A percentile compares a stretch with the other conserved stretches of the same genome.
phyloP scores from a whole-genome alignment of 2,888 invertebrate genomes.

The Eubasilissa splendida region DNA sequence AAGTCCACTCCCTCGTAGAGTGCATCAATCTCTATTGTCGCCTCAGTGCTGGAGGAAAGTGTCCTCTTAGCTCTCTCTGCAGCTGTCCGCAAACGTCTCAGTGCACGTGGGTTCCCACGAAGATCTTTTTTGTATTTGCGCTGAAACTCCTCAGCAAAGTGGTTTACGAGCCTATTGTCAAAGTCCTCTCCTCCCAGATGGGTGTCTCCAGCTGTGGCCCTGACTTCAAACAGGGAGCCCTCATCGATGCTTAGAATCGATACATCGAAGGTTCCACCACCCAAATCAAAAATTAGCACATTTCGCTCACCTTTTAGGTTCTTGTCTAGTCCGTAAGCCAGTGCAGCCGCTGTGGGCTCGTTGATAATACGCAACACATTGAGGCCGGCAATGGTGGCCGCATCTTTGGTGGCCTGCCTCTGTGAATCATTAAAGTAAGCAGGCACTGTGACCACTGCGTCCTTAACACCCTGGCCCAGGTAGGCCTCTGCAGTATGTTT shows the following conservation, averaged over 20 bases:
- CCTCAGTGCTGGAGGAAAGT: constrained; percentile 83
- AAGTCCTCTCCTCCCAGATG: constrained; percentile 86
- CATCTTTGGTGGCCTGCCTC: constrained; percentile 86
- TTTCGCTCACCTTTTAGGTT: constrained; percentile 77
- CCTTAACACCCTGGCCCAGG: constrained; percentile 77
- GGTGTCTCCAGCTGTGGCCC: constrained; percentile 88
- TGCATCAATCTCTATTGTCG: constrained; percentile 83
- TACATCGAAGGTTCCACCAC: constrained; percentile 84
- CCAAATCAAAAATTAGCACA: constrained; percentile 78
- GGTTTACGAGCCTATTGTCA: constrained; percentile 77
- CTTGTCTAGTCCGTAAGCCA: constrained; percentile 81
- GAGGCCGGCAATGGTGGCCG: constrained; percentile 83
- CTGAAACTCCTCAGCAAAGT: constrained; percentile 81
- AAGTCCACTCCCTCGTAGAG: constrained; percentile 82
- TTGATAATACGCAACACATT: constrained; percentile 89
- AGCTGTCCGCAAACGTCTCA: constrained; percentile 81
- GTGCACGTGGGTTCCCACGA: constrained; percentile 75
- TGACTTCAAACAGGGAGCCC: constrained; percentile 83
- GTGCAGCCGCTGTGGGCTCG: constrained; percentile 84
- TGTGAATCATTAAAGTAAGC: constrained; percentile 86
- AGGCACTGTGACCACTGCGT: constrained; percentile 86
- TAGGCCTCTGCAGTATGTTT: constrained; percentile 83
- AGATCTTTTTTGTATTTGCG: constrained; percentile 82
- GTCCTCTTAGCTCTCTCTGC: constrained; percentile 86
- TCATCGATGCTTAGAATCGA: constrained; percentile 88